A percentile compares a stretch with the other conserved stretches of the same genome.
Evolutionary conservation across 1,140 invertebrate species (phyloP).

Genomic region (Drosophila varians): DNA sequence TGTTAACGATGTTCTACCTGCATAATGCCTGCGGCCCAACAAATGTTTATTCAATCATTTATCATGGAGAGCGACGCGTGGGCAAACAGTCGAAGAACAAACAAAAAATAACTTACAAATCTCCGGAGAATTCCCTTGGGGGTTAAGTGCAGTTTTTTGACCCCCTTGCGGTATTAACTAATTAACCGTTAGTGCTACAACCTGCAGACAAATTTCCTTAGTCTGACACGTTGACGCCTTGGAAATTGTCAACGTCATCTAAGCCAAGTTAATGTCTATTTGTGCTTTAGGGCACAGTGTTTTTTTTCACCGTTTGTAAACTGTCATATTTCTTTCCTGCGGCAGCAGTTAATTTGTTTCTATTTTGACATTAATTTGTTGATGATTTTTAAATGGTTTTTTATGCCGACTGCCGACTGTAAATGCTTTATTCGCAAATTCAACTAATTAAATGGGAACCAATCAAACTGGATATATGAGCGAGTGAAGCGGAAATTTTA

Average conservation of each 20-base stretch:
- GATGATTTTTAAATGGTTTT: slow-evolving; percentile 59
- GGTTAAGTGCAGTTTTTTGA: slow-evolving; percentile 59
- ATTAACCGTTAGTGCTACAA: slow-evolving; percentile 45
- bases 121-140: not conserved
- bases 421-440: slow-evolving; percentile 52
- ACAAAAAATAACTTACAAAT: slow-evolving; percentile 10
- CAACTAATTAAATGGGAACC: not conserved
- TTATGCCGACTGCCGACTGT: slow-evolving; percentile 13
- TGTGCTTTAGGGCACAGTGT: slow-evolving; percentile 31
- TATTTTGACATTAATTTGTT: slow-evolving; percentile 70
- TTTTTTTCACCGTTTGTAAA: slow-evolving; percentile 65
- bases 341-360: slow-evolving; percentile 64
- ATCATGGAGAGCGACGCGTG: slow-evolving; percentile 27
- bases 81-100: slow-evolving; percentile 23
- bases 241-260: slow-evolving; percentile 67
- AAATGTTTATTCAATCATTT: slow-evolving; percentile 41
- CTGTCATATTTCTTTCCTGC: slow-evolving; percentile 55
- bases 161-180: slow-evolving; percentile 49
- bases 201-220: slow-evolving; percentile 31
- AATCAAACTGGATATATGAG: slow-evolving; percentile 25
- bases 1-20: slow-evolving; percentile 47
- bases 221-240: slow-evolving; percentile 53
- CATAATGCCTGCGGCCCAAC: slow-evolving; percentile 21
- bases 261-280: slow-evolving; percentile 43
- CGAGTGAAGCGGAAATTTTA: not conserved